phyloP scores from a whole-genome alignment of 2,888 invertebrate species.

The Calameuta filiformis region DNA sequence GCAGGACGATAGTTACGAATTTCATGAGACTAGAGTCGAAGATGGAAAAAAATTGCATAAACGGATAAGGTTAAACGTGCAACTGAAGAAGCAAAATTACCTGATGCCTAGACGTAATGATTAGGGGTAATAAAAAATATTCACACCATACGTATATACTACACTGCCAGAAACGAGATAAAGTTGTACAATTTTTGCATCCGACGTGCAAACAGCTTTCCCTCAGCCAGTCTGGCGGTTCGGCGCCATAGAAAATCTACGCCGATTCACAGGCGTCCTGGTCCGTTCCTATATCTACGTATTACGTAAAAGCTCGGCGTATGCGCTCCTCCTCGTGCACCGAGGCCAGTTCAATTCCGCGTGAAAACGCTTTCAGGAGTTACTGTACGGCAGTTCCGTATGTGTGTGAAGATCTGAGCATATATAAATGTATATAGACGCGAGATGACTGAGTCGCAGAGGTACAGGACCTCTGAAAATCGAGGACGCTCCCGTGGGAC shows the following conservation, averaged over 20 bases:
- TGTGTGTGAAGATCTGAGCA: neutral
- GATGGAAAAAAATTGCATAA: too few species aligned
- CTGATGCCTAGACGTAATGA: conserved; percentile 16
- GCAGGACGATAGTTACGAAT: neutral
- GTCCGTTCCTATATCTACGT: neutral
- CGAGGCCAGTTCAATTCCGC: conserved; percentile 44
- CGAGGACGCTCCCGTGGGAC: neutral
- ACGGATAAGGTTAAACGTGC: conserved; percentile 3
- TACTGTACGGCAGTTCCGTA: neutral
- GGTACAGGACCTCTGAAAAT: neutral
- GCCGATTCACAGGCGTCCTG: conserved; percentile 43
- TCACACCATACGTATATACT: conserved; percentile 13
- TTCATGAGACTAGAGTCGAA: neutral
- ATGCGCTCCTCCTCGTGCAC: conserved; percentile 11
- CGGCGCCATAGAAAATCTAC: conserved; percentile 53
- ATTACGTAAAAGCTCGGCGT: neutral
- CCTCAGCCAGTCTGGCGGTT: conserved; percentile 19
- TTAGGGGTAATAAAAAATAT: neutral
- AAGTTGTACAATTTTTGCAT: conserved; percentile 49
- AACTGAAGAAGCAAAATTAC: conserved; percentile 34
- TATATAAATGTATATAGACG: neutral
- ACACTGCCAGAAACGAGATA: conserved; percentile 30
- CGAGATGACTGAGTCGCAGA: neutral
- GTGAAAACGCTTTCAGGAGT: conserved; percentile 41
- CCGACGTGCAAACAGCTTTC: conserved; percentile 15